Base-by-base conservation (phyloP, 2,113 vertebrate genomes). In the Corydoras maculifer region DNA sequence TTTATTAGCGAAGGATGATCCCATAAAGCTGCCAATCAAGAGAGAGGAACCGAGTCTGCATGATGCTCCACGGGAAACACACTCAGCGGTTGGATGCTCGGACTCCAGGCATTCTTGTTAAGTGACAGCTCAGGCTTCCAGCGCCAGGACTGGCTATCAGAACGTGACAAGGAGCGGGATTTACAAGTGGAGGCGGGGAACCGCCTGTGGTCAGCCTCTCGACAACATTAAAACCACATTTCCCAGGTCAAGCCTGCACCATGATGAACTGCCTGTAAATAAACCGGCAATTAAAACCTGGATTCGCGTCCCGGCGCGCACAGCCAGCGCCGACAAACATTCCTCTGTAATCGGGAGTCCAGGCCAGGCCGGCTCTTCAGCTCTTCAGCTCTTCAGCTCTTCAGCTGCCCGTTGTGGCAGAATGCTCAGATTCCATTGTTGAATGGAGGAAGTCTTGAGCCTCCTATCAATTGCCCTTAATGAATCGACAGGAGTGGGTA, bases 181-280 rank as follows among this genome's bases (percentile, higher is more conserved):
- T 86, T 83, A 87, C 62, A 81, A 84, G 76, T 1, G 67, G 82
- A 78, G 80, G 77, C 82, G 5, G 79, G 82, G 78, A 84, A 74
- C 70, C 75, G 81, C 83, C 82, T 84, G 86, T 70, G 80, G 83
- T 87, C 73, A 65, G 79, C 78, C 77, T 80, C 82, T 80, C 78
- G 79, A 84, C 84, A 85, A 85, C 88, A 81, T 79, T 76, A 77
- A 82, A 87, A 83, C 78, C 82, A 79, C 75, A 70, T 84, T 85
- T 76, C 78, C 75, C 80, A 82, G 82, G 81, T 81, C 68, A 76
- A 79, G 77, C 75, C 80, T 74, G 4, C 13, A 5, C 53, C 68
- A 32, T 57, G 64, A 70, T 58, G 35, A 62, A 65, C 62, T 15
- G 54, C 62, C 64, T 68, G 64, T 62, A 74, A 74, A 74, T 63